Conservation (phyloP, 2,797 vertebrate genomes). For the Dicrostonyx torquatus region DNA sequence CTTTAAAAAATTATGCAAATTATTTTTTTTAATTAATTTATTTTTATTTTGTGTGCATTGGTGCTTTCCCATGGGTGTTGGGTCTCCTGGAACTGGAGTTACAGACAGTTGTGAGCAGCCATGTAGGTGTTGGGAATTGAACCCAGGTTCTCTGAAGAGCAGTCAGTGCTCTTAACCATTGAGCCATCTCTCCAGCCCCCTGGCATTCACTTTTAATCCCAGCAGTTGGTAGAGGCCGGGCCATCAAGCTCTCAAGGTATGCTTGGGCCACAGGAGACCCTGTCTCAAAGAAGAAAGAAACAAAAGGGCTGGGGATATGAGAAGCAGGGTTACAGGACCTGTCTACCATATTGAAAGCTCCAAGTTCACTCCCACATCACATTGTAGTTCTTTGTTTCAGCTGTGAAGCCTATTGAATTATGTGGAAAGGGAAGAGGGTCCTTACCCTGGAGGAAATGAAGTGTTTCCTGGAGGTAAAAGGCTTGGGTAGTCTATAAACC, state of each 20-base stretch:
- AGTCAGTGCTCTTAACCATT: neutral
- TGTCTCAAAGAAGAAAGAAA: neutral
- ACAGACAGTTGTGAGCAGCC: neutral
- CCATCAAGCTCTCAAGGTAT: too few species aligned
- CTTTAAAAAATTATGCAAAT: neutral
- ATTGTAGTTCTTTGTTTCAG: neutral
- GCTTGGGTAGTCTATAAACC: neutral
- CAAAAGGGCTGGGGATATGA: neutral
- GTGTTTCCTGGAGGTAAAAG: neutral
- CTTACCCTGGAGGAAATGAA: slow-evolving; percentile 45
- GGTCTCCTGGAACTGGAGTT: neutral
- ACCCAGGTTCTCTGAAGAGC: neutral
- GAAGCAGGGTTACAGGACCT: neutral
- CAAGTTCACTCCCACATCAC: neutral
- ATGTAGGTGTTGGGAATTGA: neutral
- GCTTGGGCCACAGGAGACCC: neutral
- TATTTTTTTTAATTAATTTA: neutral
- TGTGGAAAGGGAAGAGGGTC: slow-evolving; percentile 20
- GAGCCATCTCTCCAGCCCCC: neutral
- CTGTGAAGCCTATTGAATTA: neutral
- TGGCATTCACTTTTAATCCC: neutral
- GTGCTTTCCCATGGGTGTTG: neutral
- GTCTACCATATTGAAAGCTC: neutral
- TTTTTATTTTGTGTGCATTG: neutral
- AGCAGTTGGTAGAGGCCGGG: neutral